Percentiles rank a stretch among this genome's conserved stretches.
Evolutionary conservation across 37 sponge, comb jelly and placozoan species (phyloP).

Genomic region (Mnemiopsis leidyi): DNA sequence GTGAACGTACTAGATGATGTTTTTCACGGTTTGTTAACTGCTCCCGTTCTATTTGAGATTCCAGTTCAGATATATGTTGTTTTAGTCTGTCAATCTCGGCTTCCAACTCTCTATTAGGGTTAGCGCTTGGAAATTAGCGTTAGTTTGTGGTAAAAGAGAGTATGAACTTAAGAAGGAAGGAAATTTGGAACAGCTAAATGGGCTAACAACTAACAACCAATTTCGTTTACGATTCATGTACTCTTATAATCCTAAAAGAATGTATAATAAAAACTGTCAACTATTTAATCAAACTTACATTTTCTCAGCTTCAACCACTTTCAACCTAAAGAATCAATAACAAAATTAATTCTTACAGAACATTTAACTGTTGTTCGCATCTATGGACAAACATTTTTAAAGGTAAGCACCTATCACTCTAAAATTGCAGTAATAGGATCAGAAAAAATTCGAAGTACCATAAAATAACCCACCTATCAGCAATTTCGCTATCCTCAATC

Average conservation of each 20-base stretch:
- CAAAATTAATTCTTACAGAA: too few species aligned
- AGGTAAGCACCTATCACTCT: too few species aligned
- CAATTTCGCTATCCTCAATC: neutral
- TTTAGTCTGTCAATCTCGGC: neutral
- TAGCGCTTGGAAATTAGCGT: neutral
- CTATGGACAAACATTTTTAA: too few species aligned
- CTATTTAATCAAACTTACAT: neutral
- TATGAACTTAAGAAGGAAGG: neutral
- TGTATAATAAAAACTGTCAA: too few species aligned
- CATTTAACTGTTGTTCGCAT: too few species aligned
- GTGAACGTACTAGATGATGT: neutral
- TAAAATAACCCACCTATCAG: neutral
- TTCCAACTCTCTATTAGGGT: neutral
- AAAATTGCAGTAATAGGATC: too few species aligned
- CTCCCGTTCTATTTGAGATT: neutral
- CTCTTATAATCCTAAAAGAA: too few species aligned
- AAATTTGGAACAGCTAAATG: too few species aligned
- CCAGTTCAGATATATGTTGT: neutral
- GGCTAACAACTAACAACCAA: too few species aligned
- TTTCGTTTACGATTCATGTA: too few species aligned
- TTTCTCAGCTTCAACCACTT: slow-evolving; percentile 23
- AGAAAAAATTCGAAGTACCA: neutral
- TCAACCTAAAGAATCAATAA: neutral
- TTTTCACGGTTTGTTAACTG: neutral
- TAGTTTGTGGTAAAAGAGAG: neutral